Evolutionary conservation across 2,888 invertebrate species (phyloP).

Genomic region (Sarcophaga caerulescens): DNA sequence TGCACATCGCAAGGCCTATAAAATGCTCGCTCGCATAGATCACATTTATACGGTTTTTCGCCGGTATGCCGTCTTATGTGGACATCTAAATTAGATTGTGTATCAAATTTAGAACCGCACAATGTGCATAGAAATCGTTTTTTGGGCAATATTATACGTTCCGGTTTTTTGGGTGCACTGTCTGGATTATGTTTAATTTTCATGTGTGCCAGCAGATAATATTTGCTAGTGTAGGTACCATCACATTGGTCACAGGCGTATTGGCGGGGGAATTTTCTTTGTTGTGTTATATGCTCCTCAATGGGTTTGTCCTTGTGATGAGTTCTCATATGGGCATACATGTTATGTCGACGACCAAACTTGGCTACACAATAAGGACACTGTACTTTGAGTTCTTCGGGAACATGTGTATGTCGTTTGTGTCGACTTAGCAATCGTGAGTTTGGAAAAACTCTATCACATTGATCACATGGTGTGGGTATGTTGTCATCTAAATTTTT

Average conservation of each 20-base stretch:
- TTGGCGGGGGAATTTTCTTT: slow-evolving; percentile 77
- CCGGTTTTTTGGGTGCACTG: slow-evolving; percentile 33
- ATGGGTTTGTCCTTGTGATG: slow-evolving; percentile 63
- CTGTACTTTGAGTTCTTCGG: slow-evolving; percentile 82
- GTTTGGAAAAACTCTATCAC: slow-evolving; percentile 85
- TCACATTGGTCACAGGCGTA: slow-evolving; percentile 76
- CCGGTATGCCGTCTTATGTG: slow-evolving; percentile 82
- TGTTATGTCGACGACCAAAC: slow-evolving; percentile 84
- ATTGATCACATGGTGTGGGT: slow-evolving; percentile 82
- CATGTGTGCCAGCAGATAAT: slow-evolving; percentile 75
- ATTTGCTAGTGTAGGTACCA: slow-evolving; percentile 77
- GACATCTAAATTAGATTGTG: slow-evolving; percentile 84
- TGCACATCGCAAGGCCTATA: slow-evolving; percentile 85
- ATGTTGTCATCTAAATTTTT: slow-evolving; percentile 77
- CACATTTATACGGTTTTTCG: slow-evolving; percentile 85
- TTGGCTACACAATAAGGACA: slow-evolving; percentile 83
- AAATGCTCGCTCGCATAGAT: slow-evolving; percentile 84
- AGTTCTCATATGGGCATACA: slow-evolving; percentile 83
- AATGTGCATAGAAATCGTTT: slow-evolving; percentile 83
- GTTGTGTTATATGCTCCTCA: slow-evolving; percentile 62
- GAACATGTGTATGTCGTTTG: slow-evolving; percentile 83
- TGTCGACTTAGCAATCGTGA: slow-evolving; percentile 85
- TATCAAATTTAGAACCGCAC: slow-evolving; percentile 85
- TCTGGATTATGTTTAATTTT: slow-evolving; percentile 73
- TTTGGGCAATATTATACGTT: slow-evolving; percentile 58